These are phyloP conservation scores for Caranx ignobilis DNA, from an alignment of 2,113 vertebrate genomes.

Conservation along the genomic window DNA sequence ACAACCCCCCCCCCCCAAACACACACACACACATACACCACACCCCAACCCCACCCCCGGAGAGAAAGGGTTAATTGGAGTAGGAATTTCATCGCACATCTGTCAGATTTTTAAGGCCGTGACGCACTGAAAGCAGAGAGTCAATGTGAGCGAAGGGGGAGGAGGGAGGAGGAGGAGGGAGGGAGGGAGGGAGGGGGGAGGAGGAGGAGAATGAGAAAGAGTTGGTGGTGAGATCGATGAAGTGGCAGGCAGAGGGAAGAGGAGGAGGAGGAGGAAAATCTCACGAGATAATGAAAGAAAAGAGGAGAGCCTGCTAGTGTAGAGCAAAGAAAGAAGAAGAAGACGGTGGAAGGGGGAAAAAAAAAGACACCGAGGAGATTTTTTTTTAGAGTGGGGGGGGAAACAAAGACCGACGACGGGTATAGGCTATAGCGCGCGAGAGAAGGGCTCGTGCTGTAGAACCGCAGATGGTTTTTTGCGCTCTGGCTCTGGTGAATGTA, in stretches of 20 bases:
- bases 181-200: conserved; percentile 51
- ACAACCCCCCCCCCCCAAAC: neutral
- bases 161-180: conserved; percentile 56
- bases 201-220: conserved; percentile 78
- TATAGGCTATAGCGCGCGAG: neutral
- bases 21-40: too few species aligned
- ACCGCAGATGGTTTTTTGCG: conserved; percentile 58
- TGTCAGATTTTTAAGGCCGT: conserved; percentile 89
- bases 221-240: conserved; percentile 87
- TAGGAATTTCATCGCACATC: conserved; percentile 89
- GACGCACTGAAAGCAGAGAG: conserved; percentile 84
- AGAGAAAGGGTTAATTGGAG: conserved; percentile 88
- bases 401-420: conserved; percentile 29
- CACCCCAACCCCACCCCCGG: conserved; percentile 37
- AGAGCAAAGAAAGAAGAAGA: conserved; percentile 32
- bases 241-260: conserved; percentile 83
- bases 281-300: conserved; percentile 86
- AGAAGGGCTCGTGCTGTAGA: neutral
- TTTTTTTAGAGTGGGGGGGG: conserved; percentile 31
- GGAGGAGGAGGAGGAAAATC: conserved; percentile 83
- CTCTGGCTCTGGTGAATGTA: conserved; percentile 63
- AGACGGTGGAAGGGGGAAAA: neutral
- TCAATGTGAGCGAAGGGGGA: conserved; percentile 63
- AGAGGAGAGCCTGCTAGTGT: conserved; percentile 75
- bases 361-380: conserved; percentile 55